Percentiles rank a stretch among this genome's conserved stretches.
phyloP scores from a whole-genome alignment of 2,888 invertebrate species.

The Acronicta leporina region DNA sequence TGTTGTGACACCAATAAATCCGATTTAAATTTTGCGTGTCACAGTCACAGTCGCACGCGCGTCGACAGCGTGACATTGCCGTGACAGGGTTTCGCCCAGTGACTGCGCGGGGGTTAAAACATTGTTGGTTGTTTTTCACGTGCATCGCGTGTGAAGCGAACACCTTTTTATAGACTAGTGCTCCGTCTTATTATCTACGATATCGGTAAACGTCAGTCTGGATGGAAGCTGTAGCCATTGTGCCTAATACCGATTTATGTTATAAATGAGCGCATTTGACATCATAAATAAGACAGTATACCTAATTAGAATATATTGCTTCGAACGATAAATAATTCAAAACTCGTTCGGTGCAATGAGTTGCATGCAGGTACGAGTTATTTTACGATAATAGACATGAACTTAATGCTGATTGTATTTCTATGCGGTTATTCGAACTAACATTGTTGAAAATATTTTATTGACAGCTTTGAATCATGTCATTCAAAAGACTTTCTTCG shows the following conservation, averaged over 20 bases:
- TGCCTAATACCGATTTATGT: constrained; percentile 46
- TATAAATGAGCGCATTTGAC: constrained; percentile 40
- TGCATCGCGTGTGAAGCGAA: constrained; percentile 51
- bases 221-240: constrained; percentile 24
- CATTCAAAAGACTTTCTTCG: too few species aligned
- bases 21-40: constrained; percentile 80
- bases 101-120: constrained; percentile 67
- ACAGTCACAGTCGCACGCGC: constrained; percentile 70
- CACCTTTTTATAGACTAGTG: constrained; percentile 40
- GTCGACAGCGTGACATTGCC: constrained; percentile 73
- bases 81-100: constrained; percentile 71
- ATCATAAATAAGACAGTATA: constrained; percentile 48
- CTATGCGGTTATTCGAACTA: constrained; percentile 7
- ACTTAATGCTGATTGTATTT: constrained; percentile 31
- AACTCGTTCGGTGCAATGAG: constrained; percentile 41
- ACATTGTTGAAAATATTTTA: too few species aligned
- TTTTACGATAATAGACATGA: constrained; percentile 41
- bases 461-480: too few species aligned
- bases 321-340: constrained; percentile 48
- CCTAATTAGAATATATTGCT: constrained; percentile 50
- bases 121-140: constrained; percentile 46
- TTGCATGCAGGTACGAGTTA: constrained; percentile 35
- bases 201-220: constrained; percentile 31
- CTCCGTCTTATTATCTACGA: constrained; percentile 53
- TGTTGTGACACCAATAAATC: constrained; percentile 69